A percentile compares a stretch with the other conserved stretches of the same genome.
phyloP scores from a whole-genome alignment of 2,113 vertebrate species.

The Motacilla alba region DNA sequence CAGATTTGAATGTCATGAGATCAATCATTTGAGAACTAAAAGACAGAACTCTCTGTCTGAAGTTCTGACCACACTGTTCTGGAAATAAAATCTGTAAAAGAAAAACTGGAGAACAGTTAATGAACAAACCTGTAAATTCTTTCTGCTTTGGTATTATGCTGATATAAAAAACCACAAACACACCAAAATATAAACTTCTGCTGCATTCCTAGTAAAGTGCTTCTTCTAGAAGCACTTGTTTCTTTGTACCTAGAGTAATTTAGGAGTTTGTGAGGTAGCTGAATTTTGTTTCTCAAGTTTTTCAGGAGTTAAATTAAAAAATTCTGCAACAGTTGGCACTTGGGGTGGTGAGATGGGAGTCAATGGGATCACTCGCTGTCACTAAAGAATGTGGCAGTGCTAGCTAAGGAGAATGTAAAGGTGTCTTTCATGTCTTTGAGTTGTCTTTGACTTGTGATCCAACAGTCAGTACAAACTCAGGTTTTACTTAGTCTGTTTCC shows the following conservation, averaged over 20 bases:
- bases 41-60: neutral
- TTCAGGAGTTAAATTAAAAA: neutral
- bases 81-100: neutral
- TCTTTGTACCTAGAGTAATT: neutral
- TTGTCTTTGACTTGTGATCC: neutral
- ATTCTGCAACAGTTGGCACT: neutral
- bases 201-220: neutral
- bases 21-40: neutral
- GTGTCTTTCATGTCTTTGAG: neutral
- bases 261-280: neutral
- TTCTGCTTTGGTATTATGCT: neutral
- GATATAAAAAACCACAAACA: neutral
- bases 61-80: neutral
- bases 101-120: neutral
- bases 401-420: neutral
- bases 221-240: neutral
- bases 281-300: neutral
- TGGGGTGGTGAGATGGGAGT: rapidly evolving
- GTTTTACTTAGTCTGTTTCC: neutral
- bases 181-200: neutral
- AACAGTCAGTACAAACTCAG: neutral
- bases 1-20: neutral
- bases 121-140: neutral
- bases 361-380: neutral
- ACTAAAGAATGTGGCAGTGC: neutral